phyloP scores from a whole-genome alignment of 2,888 invertebrate genomes.

The Drosophila falleni region DNA sequence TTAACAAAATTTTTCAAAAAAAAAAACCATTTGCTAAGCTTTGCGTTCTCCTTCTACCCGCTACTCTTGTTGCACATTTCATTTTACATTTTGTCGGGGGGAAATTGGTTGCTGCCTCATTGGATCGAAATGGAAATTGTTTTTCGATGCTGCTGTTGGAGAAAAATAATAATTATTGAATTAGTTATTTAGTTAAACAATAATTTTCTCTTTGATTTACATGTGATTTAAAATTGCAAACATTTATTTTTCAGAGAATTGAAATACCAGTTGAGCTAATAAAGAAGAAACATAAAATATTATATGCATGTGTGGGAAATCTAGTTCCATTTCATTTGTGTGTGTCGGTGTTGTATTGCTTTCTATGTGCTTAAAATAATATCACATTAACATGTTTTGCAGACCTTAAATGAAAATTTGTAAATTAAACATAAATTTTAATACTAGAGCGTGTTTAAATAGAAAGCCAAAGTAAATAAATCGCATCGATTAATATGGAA shows the following conservation, averaged over 20 bases:
- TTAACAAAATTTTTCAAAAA: conserved; percentile 70
- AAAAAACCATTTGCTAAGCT: conserved; percentile 67
- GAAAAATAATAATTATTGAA: conserved; percentile 24
- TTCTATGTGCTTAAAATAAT: conserved; percentile 76
- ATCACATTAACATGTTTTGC: conserved; percentile 73
- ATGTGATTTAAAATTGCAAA: conserved; percentile 37
- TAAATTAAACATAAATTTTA: conserved; percentile 28
- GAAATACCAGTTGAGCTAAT: conserved; percentile 41
- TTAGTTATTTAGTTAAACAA: not conserved
- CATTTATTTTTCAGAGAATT: conserved; percentile 49
- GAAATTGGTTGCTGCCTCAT: conserved; percentile 28
- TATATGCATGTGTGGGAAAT: conserved; percentile 33
- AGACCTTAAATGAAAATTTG: conserved; percentile 47
- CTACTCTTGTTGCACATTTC: conserved; percentile 57
- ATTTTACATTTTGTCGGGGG: conserved; percentile 56
- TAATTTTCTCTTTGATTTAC: not conserved
- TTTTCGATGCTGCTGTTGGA: conserved; percentile 49
- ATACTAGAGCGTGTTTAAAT: conserved; percentile 32
- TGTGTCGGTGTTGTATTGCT: conserved; percentile 25
- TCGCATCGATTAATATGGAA: conserved; percentile 16
- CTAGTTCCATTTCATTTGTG: conserved; percentile 5
- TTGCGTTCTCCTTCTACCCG: conserved; percentile 39
- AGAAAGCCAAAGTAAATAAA: conserved; percentile 28
- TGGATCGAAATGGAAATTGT: conserved; percentile 9
- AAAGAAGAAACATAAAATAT: conserved; percentile 45